Evolutionary conservation across 2,113 vertebrate species (phyloP), one percentile per base, ranked within the genome.

Genomic region (Cyphomyrus plagiostoma): DNA sequence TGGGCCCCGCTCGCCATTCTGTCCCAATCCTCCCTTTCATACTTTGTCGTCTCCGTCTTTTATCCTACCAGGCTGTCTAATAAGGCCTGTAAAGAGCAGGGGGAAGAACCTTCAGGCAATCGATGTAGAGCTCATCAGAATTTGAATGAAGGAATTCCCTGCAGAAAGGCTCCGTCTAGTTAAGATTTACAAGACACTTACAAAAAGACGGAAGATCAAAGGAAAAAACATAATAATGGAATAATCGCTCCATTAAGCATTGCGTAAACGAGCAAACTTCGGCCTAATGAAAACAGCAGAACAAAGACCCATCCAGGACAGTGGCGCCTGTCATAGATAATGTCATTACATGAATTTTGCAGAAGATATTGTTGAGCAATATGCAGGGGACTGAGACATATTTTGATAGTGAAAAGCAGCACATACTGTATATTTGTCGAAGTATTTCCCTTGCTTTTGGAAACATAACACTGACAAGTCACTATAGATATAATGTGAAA

Each of bases 111-210:
- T 90, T 88, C 48, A 84, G 90, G 89, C 90, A 53, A 89, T 88
- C 89, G 88, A 88, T 86, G 88, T 70, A 87, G 89, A 13, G 56
- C 89, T 91, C 91, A 92, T 94, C 89, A 90, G 88, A 93, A 94
- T 93, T 91, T 50, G 91, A 94, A 93, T 93, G 89, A 91, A 92
- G 85, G 52, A 21, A 15, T 42, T 84, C 89, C 35, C 53, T 17
- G 3, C 50, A 21, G 66, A 21, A 23, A 30, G 52, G 66, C 21
- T 82, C 39, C 11, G 62, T 62, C 49, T 84, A 66, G 53, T 46
- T 66, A 66, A 45, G 50, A 46, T 58, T 84, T 89, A 39, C 42
- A 58, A 89, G 49, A 50, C 19, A 84, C 17, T 39, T 49, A 23
- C 30, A 84, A 83, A 89, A 35, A 85, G 50, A 45, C 10, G 46